Evolutionary conservation across 2,113 vertebrate genomes (phyloP), one percentile per base, ranked within the genome.

Genomic region (Shinisaurus crocodilurus): DNA sequence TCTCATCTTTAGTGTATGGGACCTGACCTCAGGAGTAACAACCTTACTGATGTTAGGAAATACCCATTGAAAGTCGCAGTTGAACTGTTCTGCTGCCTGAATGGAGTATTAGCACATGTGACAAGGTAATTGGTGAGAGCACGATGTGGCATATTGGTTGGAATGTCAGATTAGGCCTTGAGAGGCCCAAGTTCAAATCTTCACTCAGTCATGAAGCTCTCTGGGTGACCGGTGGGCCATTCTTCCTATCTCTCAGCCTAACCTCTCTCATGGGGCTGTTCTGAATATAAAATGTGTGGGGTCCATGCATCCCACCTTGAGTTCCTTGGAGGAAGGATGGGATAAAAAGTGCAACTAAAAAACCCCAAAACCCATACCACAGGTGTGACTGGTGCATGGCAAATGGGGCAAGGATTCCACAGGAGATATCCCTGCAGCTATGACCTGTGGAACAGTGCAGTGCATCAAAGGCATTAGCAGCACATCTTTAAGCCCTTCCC

Each of bases 31-130:
- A 90, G 16, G 25, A 86, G 6, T 2, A 43, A 70, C 25, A n/a
- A n/a, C 83, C 27, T 67, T 57, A 75, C 60, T 54, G 25, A 16
- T 69, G 82, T 69, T 54, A 67, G 16, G 60, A 79, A 85, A 77
- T 70, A 60, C 25, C 5, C 63, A 50, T 43, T 83, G n/a, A 76
- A 1, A 1, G 90, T 65, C 0, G 9, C 57, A 86, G 29, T 16
- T 0, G 3, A 89, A n/a, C 6, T 12, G 27, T 45, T 25, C 45
- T 65, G 18, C 20, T 50, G 76, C 5, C 43, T 32, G 34, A 79
- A 54, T 67, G 34, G 25, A 79, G n/a, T n/a, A 54, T 85, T 43
- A 29, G 45, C 43, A 37, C 37, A 12, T 48, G 29, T n/a, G 23
- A 85, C 6, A 23, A 50, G 13, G 60, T 60, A 15, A 7, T 4